phyloP scores from a whole-genome alignment of 2,113 vertebrate genomes.

The Hyperoodon ampullatus region DNA sequence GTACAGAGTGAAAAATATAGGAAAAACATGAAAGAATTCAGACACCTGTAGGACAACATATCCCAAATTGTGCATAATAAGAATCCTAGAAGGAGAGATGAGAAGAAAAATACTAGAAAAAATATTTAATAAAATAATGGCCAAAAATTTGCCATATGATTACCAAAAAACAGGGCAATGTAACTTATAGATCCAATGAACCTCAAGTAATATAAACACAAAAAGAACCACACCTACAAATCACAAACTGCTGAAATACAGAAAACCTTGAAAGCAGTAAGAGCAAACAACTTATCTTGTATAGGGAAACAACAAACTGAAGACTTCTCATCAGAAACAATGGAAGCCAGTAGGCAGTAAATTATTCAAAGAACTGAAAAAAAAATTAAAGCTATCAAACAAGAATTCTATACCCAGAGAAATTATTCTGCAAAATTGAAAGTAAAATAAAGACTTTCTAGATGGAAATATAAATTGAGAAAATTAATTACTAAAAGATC shows the following conservation, averaged over 20 bases:
- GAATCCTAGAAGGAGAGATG: neutral
- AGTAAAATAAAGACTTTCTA: neutral
- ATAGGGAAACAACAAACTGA: neutral
- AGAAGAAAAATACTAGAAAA: neutral
- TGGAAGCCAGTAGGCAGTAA: neutral
- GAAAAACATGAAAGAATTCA: neutral
- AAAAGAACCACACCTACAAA: neutral
- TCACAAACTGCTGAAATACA: neutral
- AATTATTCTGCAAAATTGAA: neutral
- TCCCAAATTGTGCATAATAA: neutral
- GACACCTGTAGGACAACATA: neutral
- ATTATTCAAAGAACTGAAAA: neutral
- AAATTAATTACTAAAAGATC: neutral
- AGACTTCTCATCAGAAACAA: neutral
- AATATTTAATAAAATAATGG: neutral
- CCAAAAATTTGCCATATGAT: neutral
- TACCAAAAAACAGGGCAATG: neutral
- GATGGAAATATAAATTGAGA: neutral
- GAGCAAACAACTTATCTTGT: neutral
- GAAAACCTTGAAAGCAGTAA: neutral
- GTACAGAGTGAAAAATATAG: neutral
- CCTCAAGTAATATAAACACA: neutral
- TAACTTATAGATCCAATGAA: neutral
- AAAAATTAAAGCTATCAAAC: neutral
- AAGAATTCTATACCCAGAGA: neutral